phyloP scores from a whole-genome alignment of 2,888 invertebrate species.

The Aporophyla nigra region DNA sequence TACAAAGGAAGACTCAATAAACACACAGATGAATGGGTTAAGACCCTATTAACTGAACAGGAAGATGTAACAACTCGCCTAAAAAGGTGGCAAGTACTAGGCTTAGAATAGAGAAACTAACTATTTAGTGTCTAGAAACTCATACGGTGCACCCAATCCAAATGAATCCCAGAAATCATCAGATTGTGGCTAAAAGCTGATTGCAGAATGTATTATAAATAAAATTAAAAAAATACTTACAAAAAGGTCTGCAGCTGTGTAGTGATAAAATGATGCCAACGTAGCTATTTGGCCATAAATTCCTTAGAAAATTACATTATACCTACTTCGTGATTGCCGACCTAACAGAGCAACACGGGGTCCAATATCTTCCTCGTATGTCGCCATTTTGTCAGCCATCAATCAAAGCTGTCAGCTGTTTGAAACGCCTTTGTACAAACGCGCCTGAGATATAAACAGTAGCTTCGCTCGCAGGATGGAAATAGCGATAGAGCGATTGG shows the following conservation, averaged over 20 bases:
- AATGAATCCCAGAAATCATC: no score
- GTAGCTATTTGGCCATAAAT: constrained; percentile 20
- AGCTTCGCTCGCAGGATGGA: constrained; percentile 41
- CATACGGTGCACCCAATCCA: no score
- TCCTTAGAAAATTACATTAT: constrained; percentile 24
- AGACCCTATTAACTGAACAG: no score
- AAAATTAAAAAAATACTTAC: neutral
- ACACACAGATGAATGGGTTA: no score
- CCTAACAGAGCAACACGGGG: constrained; percentile 22
- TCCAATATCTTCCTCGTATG: constrained; percentile 55
- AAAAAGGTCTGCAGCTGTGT: neutral
- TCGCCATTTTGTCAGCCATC: constrained; percentile 59
- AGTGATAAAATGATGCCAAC: constrained; percentile 4
- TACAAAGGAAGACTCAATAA: no score
- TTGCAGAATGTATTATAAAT: neutral
- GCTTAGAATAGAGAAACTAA: no score
- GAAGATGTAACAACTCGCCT: no score
- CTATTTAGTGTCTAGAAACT: no score
- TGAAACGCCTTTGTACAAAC: constrained; percentile 54
- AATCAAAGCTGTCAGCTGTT: constrained; percentile 53
- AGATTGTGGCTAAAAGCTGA: no score
- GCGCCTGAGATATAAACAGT: constrained; percentile 37
- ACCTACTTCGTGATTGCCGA: constrained; percentile 22
- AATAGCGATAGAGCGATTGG: constrained; percentile 54
- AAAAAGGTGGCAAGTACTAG: no score